These are phyloP conservation scores for Chrysolina haemoptera DNA, from an alignment of 2,888 invertebrate genomes.

Conservation along the genomic window DNA sequence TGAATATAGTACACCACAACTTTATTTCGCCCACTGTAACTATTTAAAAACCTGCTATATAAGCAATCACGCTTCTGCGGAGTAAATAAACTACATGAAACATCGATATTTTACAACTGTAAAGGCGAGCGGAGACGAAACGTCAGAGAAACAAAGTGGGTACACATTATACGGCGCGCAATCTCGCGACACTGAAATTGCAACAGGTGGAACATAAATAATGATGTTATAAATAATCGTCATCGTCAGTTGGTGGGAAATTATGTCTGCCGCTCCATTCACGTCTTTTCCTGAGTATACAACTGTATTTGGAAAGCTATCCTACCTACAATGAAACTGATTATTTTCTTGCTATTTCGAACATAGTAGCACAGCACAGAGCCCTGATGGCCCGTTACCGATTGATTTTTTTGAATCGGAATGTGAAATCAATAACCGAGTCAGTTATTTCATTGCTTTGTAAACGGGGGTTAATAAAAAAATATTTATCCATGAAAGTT, in stretches of 20 bases:
- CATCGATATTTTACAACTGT: not conserved
- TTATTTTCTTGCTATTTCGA: too few relatives aligned
- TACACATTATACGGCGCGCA: not conserved
- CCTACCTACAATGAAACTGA: too few relatives aligned
- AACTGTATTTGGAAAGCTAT: too few relatives aligned
- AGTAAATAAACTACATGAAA: not conserved
- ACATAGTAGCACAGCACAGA: too few relatives aligned
- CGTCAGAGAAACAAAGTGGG: slow-evolving; percentile 8
- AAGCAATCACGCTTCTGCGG: not conserved
- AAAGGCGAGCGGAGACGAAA: not conserved
- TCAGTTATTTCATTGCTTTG: too few relatives aligned
- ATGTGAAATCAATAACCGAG: too few relatives aligned
- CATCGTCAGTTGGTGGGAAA: not conserved
- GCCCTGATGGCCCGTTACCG: too few relatives aligned
- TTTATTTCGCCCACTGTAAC: not conserved
- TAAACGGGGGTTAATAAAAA: too few relatives aligned
- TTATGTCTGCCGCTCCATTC: too few relatives aligned
- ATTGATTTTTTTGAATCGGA: too few relatives aligned
- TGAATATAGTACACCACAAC: not conserved
- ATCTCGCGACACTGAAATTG: slow-evolving; percentile 7
- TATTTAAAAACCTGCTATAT: not conserved
- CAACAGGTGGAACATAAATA: slow-evolving; percentile 13
- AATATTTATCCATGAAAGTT: too few relatives aligned
- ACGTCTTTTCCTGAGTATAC: too few relatives aligned
- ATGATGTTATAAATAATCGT: not conserved